Evolutionary conservation across 2,888 invertebrate species (phyloP), one percentile per base, ranked within the genome.

Genomic region (Caenorhabditis angaria): DNA sequence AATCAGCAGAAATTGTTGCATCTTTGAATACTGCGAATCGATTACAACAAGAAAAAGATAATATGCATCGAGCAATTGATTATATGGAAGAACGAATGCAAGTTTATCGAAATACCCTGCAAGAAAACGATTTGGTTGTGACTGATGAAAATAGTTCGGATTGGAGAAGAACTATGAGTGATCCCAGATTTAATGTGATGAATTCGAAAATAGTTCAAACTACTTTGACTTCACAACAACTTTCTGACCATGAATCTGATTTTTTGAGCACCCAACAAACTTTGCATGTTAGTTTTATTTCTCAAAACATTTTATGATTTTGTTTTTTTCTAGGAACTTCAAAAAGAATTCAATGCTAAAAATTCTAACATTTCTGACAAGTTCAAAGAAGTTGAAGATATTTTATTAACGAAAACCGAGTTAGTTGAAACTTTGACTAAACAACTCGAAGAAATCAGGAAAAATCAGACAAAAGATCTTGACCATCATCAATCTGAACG

Each of bases 371-470:
- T 86, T 62, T 75, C 78, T 24, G 82, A 76, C 28, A 71, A 81
- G 27, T 84, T 87, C 65, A 78, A 69, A 14, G 86, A 87, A 66
- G 81, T 87, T 18, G 82, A 87, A 54, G 69, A 83, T 53, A 85
- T 82, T 70, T 71, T 87, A 8, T 47, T 75, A 3, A 70, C 84
- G 0, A 87, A 87, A 64, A 81, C 84, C 2, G 75, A 82, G 25
- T 70, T 87, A 5, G 83, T 84, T 0, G 85, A 80, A 50, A 62
- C 73, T 4, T 55, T 78, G 6, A 72, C 75, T 0, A 77, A 77
- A 51, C 78, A 78, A 24, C 47, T 78, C 28, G 80, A 80, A 63
- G 75, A 78, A 18, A 69, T 73, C 2, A 35, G 80, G 56, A 73
- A 65, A 54, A 63, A 75, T 5, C 77, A 78, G 35, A 65, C 74